These are phyloP conservation scores for Poecile montanus DNA, from an alignment of 2,797 vertebrate species.

Conservation along the genomic window DNA sequence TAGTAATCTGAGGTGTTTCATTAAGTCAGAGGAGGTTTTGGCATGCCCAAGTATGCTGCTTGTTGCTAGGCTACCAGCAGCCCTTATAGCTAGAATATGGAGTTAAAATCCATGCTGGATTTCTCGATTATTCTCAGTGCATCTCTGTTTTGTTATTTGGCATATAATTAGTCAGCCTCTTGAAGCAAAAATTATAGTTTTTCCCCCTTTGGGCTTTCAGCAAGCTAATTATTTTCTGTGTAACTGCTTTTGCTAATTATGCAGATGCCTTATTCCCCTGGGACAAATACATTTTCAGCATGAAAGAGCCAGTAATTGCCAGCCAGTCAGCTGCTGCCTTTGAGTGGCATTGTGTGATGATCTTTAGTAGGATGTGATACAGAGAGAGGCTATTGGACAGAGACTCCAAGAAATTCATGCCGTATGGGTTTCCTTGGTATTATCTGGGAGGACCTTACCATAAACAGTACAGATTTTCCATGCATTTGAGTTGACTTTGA, in stretches of 20 bases:
- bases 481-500: not conserved
- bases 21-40: constrained; percentile 50
- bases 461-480: not conserved
- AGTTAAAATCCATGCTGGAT: constrained; percentile 62
- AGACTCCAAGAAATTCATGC: not conserved
- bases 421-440: not conserved
- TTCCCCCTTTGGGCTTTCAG: constrained; percentile 55
- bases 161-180: constrained; percentile 72
- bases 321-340: constrained; percentile 52
- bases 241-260: constrained; percentile 69
- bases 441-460: not conserved
- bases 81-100: constrained; percentile 58
- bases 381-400: not conserved
- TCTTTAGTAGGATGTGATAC: constrained; percentile 52
- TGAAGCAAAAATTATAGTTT: constrained; percentile 74
- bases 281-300: constrained; percentile 68
- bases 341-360: not conserved
- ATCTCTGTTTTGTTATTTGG: constrained; percentile 43
- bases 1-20: constrained; percentile 46
- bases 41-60: constrained; percentile 49
- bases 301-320: constrained; percentile 70
- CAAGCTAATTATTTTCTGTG: constrained; percentile 73
- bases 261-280: constrained; percentile 60
- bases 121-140: constrained; percentile 53
- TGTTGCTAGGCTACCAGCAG: constrained; percentile 79